These are phyloP conservation scores for Clarias platycephalus DNA, from an alignment of 2,797 vertebrate species.

Conservation along the genomic window DNA sequence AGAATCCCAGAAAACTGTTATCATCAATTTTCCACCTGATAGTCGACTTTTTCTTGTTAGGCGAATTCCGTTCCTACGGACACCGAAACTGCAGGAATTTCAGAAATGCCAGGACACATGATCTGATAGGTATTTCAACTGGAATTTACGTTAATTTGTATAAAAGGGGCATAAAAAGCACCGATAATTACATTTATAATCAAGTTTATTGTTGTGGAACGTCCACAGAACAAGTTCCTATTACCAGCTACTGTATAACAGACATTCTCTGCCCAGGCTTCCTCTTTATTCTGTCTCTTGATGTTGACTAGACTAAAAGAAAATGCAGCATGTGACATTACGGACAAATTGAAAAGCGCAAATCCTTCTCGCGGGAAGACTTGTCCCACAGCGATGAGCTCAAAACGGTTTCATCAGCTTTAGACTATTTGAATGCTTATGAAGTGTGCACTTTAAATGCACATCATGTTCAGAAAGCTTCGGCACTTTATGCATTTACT, in stretches of 20 bases:
- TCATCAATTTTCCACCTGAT: too few species aligned
- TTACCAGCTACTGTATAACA: not conserved
- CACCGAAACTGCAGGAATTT: too few species aligned
- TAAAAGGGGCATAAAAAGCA: too few species aligned
- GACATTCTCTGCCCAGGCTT: not conserved
- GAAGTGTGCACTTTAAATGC: not conserved
- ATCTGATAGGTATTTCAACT: too few species aligned
- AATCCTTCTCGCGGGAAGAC: not conserved
- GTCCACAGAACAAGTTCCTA: not conserved
- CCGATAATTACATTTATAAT: not conserved
- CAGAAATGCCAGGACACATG: too few species aligned
- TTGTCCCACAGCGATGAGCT: not conserved
- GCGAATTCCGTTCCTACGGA: too few species aligned
- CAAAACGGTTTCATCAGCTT: not conserved
- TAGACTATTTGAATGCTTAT: not conserved
- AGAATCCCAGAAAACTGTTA: too few species aligned
- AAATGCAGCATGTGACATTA: constrained; percentile 1
- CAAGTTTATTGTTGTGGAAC: not conserved
- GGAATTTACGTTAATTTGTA: too few species aligned
- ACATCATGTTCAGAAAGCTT: not conserved
- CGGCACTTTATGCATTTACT: not conserved
- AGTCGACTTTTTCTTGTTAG: too few species aligned
- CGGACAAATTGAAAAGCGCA: not conserved
- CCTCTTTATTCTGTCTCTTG: not conserved
- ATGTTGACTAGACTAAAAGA: not conserved